Evolutionary conservation across 2,797 vertebrate species (phyloP).

Genomic region (Aeoliscus strigatus): DNA sequence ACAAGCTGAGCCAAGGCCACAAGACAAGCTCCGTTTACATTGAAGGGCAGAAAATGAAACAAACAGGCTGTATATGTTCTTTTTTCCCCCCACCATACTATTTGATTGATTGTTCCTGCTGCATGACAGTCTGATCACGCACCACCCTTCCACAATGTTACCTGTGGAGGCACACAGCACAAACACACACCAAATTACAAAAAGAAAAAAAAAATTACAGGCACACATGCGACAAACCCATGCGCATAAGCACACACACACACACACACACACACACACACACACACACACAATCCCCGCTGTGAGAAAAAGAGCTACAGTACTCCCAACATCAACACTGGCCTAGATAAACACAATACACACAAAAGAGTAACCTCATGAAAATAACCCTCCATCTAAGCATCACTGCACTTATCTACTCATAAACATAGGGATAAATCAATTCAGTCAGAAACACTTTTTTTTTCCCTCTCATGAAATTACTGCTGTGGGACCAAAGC

Average conservation of each 20-base stretch:
- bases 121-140: slow-evolving; percentile 53
- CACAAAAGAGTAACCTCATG: slow-evolving; percentile 73
- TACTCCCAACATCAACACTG: slow-evolving; percentile 72
- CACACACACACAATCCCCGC: slow-evolving; percentile 61
- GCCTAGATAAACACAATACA: slow-evolving; percentile 77
- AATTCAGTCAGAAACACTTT: slow-evolving; percentile 69
- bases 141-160: slow-evolving; percentile 51
- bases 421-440: slow-evolving; percentile 77
- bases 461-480: slow-evolving; percentile 72
- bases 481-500: slow-evolving; percentile 69
- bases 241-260: slow-evolving; percentile 61
- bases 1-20: slow-evolving; percentile 22
- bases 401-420: slow-evolving; percentile 77
- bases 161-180: slow-evolving; percentile 40
- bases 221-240: slow-evolving; percentile 46
- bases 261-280: slow-evolving; percentile 44
- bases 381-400: slow-evolving; percentile 76
- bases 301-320: slow-evolving; percentile 71
- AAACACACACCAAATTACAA: too few relatives aligned
- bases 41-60: slow-evolving; percentile 13
- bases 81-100: slow-evolving; percentile 46
- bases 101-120: slow-evolving; percentile 61
- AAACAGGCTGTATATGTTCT: slow-evolving; percentile 30
- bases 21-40: slow-evolving; percentile 9
- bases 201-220: slow-evolving; percentile 41